Percentiles rank a stretch among this genome's conserved stretches.
Conservation (phyloP, 2,797 vertebrate species). For the Discoglossus pictus region DNA sequence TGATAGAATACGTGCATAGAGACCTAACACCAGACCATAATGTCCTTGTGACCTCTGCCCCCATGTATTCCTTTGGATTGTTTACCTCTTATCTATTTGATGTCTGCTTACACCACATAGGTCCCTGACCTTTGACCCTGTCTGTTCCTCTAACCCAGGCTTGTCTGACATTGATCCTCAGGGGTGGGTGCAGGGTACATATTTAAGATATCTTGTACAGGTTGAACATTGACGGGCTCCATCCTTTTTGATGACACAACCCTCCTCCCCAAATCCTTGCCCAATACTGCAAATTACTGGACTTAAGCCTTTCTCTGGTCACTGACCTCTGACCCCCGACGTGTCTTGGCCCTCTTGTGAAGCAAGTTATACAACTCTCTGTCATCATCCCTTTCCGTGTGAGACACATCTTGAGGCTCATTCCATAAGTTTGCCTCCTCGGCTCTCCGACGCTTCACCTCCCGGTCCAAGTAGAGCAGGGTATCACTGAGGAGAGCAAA, state of each 20-base stretch:
- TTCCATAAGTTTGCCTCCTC: constrained; percentile 83
- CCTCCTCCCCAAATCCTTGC: neutral
- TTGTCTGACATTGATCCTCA: no score
- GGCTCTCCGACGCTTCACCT: constrained; percentile 75
- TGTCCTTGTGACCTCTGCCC: no score
- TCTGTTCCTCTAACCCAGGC: no score
- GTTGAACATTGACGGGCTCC: no score
- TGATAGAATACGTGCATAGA: no score
- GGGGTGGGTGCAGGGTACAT: no score
- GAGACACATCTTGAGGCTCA: constrained; percentile 75
- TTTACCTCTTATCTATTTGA: no score
- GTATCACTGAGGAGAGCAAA: constrained; percentile 61
- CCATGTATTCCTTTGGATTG: no score
- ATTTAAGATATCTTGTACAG: no score
- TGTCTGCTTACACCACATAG: neutral
- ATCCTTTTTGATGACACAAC: no score
- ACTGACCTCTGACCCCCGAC: constrained; percentile 73
- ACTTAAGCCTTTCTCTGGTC: no score
- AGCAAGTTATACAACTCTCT: constrained; percentile 71
- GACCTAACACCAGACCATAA: no score
- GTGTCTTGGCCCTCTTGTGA: constrained; percentile 73
- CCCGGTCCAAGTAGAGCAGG: constrained; percentile 76
- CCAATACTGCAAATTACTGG: neutral
- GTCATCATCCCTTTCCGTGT: constrained; percentile 77
- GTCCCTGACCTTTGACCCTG: neutral